Percentiles rank a stretch among this genome's conserved stretches.
Conservation (phyloP, 1,140 invertebrate genomes). For the Drosophila grimshawi region DNA sequence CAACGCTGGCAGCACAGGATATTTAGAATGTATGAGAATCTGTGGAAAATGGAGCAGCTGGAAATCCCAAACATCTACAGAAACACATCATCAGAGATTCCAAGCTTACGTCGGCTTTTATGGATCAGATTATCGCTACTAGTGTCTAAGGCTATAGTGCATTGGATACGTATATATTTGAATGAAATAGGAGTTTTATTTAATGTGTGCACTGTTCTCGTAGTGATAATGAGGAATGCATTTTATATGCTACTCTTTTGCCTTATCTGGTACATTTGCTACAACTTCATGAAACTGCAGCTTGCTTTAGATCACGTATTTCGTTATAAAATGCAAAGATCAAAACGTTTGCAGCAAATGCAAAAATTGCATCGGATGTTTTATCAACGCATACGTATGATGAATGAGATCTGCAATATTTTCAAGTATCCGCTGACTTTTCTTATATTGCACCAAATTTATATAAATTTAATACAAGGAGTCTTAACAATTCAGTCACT, state of each 20-base stretch:
- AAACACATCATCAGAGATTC: no score
- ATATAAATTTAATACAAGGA: not conserved
- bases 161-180: not conserved
- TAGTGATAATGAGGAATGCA: not conserved
- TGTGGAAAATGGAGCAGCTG: no score
- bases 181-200: no score
- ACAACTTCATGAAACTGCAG: not conserved
- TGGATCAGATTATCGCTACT: no score
- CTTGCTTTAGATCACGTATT: not conserved
- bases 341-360: not conserved
- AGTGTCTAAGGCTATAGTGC: no score
- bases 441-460: not conserved
- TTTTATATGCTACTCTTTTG: not conserved
- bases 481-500: not conserved
- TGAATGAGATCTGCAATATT: constrained; percentile 1
- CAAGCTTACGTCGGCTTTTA: no score
- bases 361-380: not conserved
- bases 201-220: not conserved
- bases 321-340: not conserved
- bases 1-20: no score
- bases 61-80: not conserved
- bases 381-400: constrained; percentile 1
- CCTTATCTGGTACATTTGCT: constrained; percentile 1
- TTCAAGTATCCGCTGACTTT: constrained; percentile 14
- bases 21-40: no score